These are phyloP conservation scores for Coregonus clupeaformis DNA, from an alignment of 2,113 vertebrate species.

Conservation along the genomic window DNA sequence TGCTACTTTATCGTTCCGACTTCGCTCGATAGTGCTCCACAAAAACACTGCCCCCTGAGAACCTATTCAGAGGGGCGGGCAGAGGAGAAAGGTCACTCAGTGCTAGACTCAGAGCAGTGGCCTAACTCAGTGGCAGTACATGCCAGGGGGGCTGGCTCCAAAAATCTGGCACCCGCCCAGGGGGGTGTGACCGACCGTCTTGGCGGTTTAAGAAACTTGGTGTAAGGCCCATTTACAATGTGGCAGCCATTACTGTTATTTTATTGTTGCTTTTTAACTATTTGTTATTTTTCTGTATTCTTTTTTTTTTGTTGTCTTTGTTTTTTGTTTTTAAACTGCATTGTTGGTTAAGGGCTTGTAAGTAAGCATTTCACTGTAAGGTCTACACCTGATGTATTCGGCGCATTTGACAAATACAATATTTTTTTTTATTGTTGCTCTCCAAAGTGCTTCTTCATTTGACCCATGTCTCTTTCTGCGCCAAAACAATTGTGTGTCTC, in stretches of 20 bases:
- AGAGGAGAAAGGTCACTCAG: conserved; percentile 8
- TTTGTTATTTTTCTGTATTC: no score
- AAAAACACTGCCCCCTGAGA: background rate
- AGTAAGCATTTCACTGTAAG: no score
- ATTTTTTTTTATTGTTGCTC: no score
- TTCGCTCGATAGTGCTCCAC: background rate
- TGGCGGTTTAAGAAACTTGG: background rate
- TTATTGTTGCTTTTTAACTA: no score
- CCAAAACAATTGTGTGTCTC: background rate
- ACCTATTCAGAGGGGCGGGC: background rate
- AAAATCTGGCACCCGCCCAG: background rate
- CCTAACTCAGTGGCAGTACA: background rate
- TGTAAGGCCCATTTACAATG: background rate
- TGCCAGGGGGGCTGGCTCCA: background rate
- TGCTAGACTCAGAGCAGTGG: background rate
- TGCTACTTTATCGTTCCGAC: background rate
- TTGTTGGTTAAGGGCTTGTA: no score
- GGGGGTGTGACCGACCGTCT: background rate
- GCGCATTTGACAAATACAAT: no score
- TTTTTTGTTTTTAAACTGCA: no score
- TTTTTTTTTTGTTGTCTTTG: no score
- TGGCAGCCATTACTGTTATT: no score
- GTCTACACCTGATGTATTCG: no score
- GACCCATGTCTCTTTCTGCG: background rate
- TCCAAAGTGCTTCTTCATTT: background rate